Base-by-base conservation (phyloP, 1,140 invertebrate genomes). In the Diprion similis region DNA sequence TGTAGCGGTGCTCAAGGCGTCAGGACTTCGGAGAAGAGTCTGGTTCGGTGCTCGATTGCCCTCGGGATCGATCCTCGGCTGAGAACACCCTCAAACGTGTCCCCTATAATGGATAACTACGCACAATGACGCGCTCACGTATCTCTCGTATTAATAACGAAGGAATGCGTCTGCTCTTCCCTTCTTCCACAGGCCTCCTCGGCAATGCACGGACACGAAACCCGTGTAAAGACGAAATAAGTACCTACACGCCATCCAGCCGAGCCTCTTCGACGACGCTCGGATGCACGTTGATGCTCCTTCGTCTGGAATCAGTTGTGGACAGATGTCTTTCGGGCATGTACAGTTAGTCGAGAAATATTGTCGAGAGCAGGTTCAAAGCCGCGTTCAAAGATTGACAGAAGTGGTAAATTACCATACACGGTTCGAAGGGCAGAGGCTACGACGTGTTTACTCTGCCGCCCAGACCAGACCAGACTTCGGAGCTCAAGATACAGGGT, bases 91-190 rank as follows among this genome's bases (percentile, higher is more conserved):
- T 13, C 15, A 8, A 15, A 15, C 66, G 0, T 68, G 66, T 68
- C 66, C 66, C 18, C 18, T 13, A 68, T 68, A 68, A 68, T 68
- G 66, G 66, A 68, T 68, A 68, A 68, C 66, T 45, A 68, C 66
- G 66, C 17, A 45, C 66, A 68, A 68, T 68, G 66, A 68, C 37
- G 37, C 37, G 66, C 66, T 68, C 66, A 68, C 66, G 66, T 68
- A 68, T 68, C 66, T 68, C 17, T 45, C 37, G 66, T 68, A 68
- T 68, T 68, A 68, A 68, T 68, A 68, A 68, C 66, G 15, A 11
- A 45, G 66, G 51, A 45, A 68, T 68, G 66, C 66, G 18, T 68
- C 66, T 68, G 18, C 66, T 68, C 18, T 68, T 11, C 9, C 51
- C 51, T 59, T 59, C 51, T 59, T 59, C 6, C 51, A 59, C 51